Evolutionary conservation across 23 tunicate species (phyloP).

Genomic region (Styela plicata): DNA sequence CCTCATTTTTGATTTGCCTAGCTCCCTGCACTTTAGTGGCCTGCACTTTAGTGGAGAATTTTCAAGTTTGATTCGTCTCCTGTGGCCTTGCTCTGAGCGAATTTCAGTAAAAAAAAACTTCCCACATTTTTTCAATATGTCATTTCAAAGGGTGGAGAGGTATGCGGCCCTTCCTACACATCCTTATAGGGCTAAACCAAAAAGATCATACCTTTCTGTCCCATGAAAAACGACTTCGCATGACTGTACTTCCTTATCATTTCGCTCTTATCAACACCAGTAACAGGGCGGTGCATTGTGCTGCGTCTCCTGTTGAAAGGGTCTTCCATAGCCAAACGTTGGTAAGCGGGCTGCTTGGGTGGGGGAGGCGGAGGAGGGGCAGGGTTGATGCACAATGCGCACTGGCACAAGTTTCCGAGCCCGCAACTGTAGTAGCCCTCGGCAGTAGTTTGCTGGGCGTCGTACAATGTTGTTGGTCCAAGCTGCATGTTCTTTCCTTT

Average conservation of each 20-base stretch:
- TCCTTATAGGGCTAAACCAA: too few species aligned
- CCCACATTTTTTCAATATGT: too few species aligned
- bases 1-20: too few species aligned
- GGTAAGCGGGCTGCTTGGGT: conserved; percentile 6
- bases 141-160: too few species aligned
- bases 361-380: conserved; percentile 17
- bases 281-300: conserved; percentile 12
- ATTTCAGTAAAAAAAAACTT: too few species aligned
- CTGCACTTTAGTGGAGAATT: too few species aligned
- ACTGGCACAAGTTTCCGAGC: conserved; percentile 74
- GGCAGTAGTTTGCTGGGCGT: conserved; percentile 5
- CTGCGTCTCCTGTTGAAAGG: conserved; percentile 25
- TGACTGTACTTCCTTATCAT: conserved; percentile 13
- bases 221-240: conserved; percentile 22
- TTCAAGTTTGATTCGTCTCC: too few species aligned
- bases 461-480: conserved; percentile 15
- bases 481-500: conserved; percentile 35
- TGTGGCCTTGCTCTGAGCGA: too few species aligned
- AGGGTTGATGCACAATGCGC: conserved; percentile 64
- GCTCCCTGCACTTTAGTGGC: too few species aligned
- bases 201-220: neutral
- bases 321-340: neutral
- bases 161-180: too few species aligned
- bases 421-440: conserved; percentile 82
- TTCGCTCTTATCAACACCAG: conserved; percentile 8